Conservation (phyloP, 2,888 invertebrate species). For the Diaphora mendica region DNA sequence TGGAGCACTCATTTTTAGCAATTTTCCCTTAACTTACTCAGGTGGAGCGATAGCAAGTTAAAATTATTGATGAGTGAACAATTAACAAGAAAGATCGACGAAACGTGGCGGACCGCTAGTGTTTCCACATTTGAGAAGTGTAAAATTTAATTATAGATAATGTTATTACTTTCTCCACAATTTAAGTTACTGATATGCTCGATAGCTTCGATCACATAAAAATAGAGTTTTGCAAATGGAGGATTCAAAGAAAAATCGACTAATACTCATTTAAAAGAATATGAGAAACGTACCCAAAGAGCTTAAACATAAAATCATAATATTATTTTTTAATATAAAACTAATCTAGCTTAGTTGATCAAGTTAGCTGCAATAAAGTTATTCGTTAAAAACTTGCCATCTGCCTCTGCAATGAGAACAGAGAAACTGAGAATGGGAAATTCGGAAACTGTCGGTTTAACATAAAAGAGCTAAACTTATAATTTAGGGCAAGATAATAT, state of each 20-base stretch:
- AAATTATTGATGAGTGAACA: constrained; percentile 71
- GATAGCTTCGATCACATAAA: constrained; percentile 16
- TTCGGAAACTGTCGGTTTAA: too few species aligned
- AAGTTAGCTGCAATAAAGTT: too few species aligned
- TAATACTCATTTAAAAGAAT: constrained; percentile 5
- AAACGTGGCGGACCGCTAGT: constrained; percentile 80
- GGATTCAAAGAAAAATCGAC: constrained; percentile 23
- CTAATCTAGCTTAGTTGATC: too few species aligned
- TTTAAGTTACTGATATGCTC: constrained; percentile 36
- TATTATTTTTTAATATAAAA: too few species aligned
- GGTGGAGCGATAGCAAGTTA: constrained; percentile 61
- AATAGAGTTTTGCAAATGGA: background rate
- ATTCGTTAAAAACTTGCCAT: too few species aligned
- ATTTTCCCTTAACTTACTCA: constrained; percentile 58
- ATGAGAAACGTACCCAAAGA: too few species aligned
- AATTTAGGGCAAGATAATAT: too few species aligned
- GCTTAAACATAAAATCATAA: too few species aligned
- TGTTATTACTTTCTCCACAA: constrained; percentile 45
- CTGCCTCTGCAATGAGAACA: too few species aligned
- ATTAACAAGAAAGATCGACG: constrained; percentile 74
- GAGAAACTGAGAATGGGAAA: background rate
- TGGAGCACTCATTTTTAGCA: constrained; percentile 78
- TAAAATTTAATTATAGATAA: constrained; percentile 40
- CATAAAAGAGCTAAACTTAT: too few species aligned
- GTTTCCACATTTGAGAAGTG: constrained; percentile 69